These are phyloP conservation scores for Stegastes partitus DNA, from an alignment of 2,113 vertebrate species.

Conservation along the genomic window DNA sequence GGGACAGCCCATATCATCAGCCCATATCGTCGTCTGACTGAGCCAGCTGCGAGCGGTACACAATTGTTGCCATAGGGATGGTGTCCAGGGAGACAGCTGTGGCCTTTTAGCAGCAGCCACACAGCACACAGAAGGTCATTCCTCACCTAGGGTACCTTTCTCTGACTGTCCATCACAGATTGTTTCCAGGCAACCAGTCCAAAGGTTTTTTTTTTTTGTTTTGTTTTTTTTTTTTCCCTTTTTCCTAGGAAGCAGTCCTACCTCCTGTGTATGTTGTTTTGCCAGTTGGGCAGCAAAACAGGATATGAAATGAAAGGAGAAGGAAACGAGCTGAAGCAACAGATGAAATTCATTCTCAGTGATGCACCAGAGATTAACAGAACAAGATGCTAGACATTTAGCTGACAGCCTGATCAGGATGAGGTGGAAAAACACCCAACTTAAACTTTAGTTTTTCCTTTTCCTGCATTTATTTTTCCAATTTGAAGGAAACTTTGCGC, in stretches of 20 bases:
- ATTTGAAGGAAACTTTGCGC: too few species aligned
- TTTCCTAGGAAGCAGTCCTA: slow-evolving; percentile 6
- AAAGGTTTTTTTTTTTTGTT: slow-evolving; percentile 29
- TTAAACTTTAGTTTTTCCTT: neutral
- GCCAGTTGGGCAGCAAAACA: slow-evolving; percentile 22
- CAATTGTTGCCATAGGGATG: slow-evolving; percentile 75
- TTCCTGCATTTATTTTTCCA: neutral
- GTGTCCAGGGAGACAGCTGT: slow-evolving; percentile 76
- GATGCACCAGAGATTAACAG: neutral
- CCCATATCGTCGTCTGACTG: slow-evolving; percentile 46
- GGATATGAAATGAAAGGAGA: slow-evolving; percentile 13
- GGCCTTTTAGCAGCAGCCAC: slow-evolving; percentile 75
- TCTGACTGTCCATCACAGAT: slow-evolving; percentile 73
- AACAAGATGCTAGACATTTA: slow-evolving; percentile 1
- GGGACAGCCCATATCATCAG: slow-evolving; percentile 62
- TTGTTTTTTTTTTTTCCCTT: slow-evolving; percentile 15
- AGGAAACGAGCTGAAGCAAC: neutral
- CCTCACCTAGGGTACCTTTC: slow-evolving; percentile 76
- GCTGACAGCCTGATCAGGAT: neutral
- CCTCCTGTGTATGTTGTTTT: slow-evolving; percentile 6
- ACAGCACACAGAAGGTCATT: slow-evolving; percentile 82
- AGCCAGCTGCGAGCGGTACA: slow-evolving; percentile 63
- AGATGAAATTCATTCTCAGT: neutral
- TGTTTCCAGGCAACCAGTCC: slow-evolving; percentile 78
- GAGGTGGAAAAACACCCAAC: neutral